Conservation (phyloP, 2,888 invertebrate species). For the Eristalinus aeneus region DNA sequence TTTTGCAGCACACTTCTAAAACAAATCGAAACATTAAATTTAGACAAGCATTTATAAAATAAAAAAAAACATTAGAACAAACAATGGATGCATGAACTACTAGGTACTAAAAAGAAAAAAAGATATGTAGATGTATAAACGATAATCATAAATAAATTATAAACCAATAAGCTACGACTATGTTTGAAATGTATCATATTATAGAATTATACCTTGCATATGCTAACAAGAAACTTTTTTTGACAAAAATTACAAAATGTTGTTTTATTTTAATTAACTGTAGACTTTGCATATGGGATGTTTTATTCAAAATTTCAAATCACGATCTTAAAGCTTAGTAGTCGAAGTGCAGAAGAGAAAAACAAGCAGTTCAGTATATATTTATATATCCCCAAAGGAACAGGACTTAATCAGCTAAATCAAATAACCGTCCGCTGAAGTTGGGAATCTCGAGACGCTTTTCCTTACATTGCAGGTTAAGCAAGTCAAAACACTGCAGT, state of each 20-base stretch:
- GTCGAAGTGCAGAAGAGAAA: too few species aligned
- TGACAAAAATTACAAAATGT: slow-evolving; percentile 46
- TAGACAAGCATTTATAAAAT: slow-evolving; percentile 35
- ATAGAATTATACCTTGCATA: slow-evolving; percentile 16
- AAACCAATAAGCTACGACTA: slow-evolving; percentile 8
- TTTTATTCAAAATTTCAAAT: too few species aligned
- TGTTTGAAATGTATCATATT: neutral
- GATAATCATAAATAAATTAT: slow-evolving; percentile 49
- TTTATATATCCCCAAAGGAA: too few species aligned
- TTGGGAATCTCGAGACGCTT: too few species aligned
- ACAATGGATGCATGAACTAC: slow-evolving; percentile 32
- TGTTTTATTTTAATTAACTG: neutral
- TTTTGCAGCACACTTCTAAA: neutral
- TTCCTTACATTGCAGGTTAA: too few species aligned
- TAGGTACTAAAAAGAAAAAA: slow-evolving; percentile 58
- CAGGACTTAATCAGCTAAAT: too few species aligned
- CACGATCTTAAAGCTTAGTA: too few species aligned
- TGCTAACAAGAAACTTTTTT: slow-evolving; percentile 37
- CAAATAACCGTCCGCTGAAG: too few species aligned
- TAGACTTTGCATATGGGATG: too few species aligned
- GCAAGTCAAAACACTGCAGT: too few species aligned
- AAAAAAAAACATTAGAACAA: slow-evolving; percentile 2
- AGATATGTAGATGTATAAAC: slow-evolving; percentile 43
- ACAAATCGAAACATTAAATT: slow-evolving; percentile 1
- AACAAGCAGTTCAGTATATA: too few species aligned